Conservation (phyloP, 2,888 invertebrate genomes). For the Macroteleia sp. region DNA sequence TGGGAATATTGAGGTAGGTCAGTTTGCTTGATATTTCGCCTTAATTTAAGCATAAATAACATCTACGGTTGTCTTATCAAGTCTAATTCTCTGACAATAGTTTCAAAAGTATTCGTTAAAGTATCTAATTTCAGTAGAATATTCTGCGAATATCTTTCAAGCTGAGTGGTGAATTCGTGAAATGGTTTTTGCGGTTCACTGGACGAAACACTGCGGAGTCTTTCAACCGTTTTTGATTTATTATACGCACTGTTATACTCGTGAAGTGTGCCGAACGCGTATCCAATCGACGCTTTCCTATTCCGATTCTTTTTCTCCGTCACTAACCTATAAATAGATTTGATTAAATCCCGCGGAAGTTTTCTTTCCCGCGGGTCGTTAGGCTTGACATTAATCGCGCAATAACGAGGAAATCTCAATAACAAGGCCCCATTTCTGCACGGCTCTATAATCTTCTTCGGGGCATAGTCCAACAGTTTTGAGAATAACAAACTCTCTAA, state of each 20-base stretch:
- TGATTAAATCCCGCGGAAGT: conserved; percentile 90
- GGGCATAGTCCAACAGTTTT: conserved; percentile 88
- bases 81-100: conserved; percentile 70
- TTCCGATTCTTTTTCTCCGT: conserved; percentile 86
- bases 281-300: conserved; percentile 37
- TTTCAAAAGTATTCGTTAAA: conserved; percentile 73
- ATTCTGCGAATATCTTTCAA: conserved; percentile 75
- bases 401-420: conserved; percentile 90
- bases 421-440: conserved; percentile 90
- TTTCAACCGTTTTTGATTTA: conserved; percentile 66
- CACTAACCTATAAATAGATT: conserved; percentile 90
- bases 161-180: conserved; percentile 74
- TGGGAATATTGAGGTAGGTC: too few relatives aligned
- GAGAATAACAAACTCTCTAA: conserved; percentile 93
- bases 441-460: conserved; percentile 87
- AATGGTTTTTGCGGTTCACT: conserved; percentile 74
- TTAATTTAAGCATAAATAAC: too few relatives aligned
- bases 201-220: conserved; percentile 73
- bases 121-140: conserved; percentile 72
- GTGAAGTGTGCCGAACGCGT: conserved; percentile 27
- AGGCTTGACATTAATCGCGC: conserved; percentile 90
- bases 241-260: background rate
- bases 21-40: too few relatives aligned
- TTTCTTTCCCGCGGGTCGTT: conserved; percentile 93
- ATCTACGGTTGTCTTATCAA: conserved; percentile 21